Evolutionary conservation across 37 sponge, comb jelly and placozoan species (phyloP), one percentile per base, ranked within the genome.

Genomic region (Spongilla lacustris): DNA sequence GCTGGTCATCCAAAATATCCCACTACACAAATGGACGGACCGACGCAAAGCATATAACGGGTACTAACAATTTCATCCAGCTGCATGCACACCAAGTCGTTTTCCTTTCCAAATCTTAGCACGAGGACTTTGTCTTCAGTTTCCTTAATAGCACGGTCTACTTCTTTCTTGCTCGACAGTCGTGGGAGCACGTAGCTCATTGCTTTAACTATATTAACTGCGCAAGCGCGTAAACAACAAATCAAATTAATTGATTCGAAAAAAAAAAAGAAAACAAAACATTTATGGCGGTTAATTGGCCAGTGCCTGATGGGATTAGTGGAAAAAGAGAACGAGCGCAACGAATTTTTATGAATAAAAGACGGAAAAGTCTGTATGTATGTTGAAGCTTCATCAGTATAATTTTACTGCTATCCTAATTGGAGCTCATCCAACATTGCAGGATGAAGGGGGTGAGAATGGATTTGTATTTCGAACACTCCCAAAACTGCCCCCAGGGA

Each of bases 21-120:
- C n/a, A n/a, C n/a, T 10, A 27, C 68, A 21, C 12, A 26, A 66
- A 26, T n/a, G 31, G 32, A 34, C 30, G 30, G 33, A 73, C 33
- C 30, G 33, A 22, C 33, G 33, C 33, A 34, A 13, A 73, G 74
- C 33, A 14, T 73, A 17, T 36, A 77, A 41, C 41, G 41, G 11
- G 74, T 37, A 88, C 95, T 92, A 68, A 96, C 97, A 79, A 94
- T 94, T 68, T 96, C 90, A 68, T 96, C 97, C 66, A 96, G 81
- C 75, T 96, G 89, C 84, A 93, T 81, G 33, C 92, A 91, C 66
- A 83, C 90, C 23, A 75, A 23, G 41, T 96, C 97, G 37, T 58
- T 73, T 34, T 94, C 97, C 78, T 79, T 91, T 31, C 97, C 97
- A 71, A 96, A 96, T 48, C 97, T 81, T 76, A 96, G 81, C 58